Conservation (phyloP, 2,113 vertebrate genomes). For the Marcusenius ussheri region DNA sequence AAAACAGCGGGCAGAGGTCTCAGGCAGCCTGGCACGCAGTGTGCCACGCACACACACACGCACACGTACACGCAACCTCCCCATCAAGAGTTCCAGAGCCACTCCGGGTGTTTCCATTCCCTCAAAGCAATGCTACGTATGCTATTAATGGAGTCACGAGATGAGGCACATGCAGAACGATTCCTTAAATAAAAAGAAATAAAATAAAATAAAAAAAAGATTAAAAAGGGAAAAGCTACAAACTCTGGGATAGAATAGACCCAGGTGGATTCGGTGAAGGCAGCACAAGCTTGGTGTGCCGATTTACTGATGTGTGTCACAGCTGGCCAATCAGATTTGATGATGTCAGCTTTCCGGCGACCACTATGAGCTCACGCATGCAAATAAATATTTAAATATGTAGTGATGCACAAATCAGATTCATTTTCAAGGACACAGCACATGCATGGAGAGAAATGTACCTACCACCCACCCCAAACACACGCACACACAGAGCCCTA, state of each 20-base stretch:
- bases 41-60: background rate
- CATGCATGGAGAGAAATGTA: background rate
- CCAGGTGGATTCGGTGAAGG: background rate
- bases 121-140: background rate
- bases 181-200: background rate
- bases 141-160: background rate
- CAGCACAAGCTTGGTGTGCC: background rate
- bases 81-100: background rate
- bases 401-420: background rate
- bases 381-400: background rate
- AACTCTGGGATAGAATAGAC: background rate
- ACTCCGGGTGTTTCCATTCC: background rate
- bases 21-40: background rate
- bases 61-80: background rate
- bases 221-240: background rate
- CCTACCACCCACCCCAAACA: background rate
- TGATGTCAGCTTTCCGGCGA: background rate
- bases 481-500: conserved; percentile 28
- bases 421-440: background rate
- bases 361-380: background rate
- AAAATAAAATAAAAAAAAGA: background rate
- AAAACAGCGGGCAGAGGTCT: conserved; percentile 19
- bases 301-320: background rate
- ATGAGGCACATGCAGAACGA: background rate
- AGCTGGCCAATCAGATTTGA: background rate